Evolutionary conservation across 2,888 invertebrate species (phyloP).

Genomic region (Tanypteryx hageni): DNA sequence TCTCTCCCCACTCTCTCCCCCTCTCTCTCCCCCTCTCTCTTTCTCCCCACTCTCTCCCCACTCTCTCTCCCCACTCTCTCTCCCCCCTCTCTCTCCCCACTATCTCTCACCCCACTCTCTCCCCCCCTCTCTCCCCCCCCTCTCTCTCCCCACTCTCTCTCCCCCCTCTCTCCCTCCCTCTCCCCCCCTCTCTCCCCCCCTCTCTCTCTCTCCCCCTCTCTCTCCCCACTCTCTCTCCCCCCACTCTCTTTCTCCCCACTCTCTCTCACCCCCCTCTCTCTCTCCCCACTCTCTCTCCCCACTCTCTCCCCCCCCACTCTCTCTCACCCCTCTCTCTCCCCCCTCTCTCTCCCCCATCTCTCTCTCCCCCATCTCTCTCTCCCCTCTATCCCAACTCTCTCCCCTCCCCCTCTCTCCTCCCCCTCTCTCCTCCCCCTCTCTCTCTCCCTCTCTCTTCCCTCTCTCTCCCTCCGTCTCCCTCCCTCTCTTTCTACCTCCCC

Average conservation of each 20-base stretch:
- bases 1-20: too few relatives aligned
- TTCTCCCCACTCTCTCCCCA: too few relatives aligned
- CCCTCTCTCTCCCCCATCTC: background rate
- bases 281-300: background rate
- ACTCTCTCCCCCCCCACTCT: background rate
- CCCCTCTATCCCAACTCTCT: background rate
- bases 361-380: background rate
- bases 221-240: background rate
- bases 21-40: too few relatives aligned
- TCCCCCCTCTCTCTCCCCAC: background rate
- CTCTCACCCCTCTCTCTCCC: background rate
- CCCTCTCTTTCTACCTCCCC: background rate
- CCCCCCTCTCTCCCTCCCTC: too few relatives aligned
- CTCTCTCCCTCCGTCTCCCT: background rate
- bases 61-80: too few relatives aligned
- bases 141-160: too few relatives aligned
- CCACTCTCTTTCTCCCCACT: too few relatives aligned
- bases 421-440: background rate
- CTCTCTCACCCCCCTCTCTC: background rate
- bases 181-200: too few relatives aligned
- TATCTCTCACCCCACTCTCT: too few relatives aligned
- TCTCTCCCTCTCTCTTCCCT: background rate
- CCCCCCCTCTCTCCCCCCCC: too few relatives aligned
- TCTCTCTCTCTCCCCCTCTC: too few relatives aligned
- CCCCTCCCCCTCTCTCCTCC: background rate